Evolutionary conservation across 2,113 vertebrate genomes (phyloP).

Genomic region (Phyllostomus hastatus): DNA sequence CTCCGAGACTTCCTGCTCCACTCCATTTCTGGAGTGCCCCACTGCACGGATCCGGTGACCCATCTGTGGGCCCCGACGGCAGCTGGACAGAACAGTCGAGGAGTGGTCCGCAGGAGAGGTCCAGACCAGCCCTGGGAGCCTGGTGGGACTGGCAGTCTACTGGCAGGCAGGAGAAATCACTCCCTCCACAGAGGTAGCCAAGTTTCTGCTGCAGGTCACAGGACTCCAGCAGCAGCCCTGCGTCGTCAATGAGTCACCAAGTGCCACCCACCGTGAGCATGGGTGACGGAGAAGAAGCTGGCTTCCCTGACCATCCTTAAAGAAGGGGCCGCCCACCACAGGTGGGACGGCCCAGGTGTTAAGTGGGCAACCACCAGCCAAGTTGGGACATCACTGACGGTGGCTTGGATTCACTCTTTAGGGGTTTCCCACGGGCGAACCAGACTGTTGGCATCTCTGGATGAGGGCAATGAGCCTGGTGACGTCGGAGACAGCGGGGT

Average conservation of each 20-base stretch:
- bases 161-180: not conserved
- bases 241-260: not conserved
- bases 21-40: not conserved
- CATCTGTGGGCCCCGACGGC: not conserved
- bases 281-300: not conserved
- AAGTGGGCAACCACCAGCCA: not conserved
- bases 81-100: not conserved
- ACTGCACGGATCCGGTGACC: not conserved
- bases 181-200: not conserved
- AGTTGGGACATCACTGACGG: not conserved
- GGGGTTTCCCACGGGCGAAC: not conserved
- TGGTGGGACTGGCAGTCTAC: not conserved
- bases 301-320: not conserved
- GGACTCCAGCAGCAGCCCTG: not conserved
- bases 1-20: not conserved
- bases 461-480: conserved; percentile 74
- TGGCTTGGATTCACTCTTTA: not conserved
- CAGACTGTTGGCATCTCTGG: conserved; percentile 65
- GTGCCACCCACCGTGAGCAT: not conserved
- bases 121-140: not conserved
- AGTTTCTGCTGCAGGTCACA: not conserved
- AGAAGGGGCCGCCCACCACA: not conserved
- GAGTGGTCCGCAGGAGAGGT: not conserved
- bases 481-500: conserved; percentile 72
- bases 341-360: no score